These are phyloP conservation scores for Drosophila suboccidentalis DNA, from an alignment of 2,888 invertebrate genomes.

Conservation along the genomic window DNA sequence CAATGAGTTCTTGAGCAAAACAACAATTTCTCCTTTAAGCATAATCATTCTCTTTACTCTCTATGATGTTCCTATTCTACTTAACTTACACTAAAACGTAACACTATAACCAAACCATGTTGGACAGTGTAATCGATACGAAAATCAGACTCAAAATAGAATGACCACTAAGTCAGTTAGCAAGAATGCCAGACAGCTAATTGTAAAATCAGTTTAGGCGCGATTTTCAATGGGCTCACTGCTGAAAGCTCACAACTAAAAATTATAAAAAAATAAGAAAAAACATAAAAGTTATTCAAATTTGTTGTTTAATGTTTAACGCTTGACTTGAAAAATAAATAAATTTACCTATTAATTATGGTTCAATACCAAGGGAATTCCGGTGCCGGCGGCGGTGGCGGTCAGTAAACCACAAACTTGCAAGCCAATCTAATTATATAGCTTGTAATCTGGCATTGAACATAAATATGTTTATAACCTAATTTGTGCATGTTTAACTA, in stretches of 20 bases:
- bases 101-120: conserved; percentile 23
- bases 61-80: not conserved
- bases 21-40: not conserved
- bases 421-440: conserved; percentile 13
- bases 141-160: conserved; percentile 80
- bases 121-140: conserved; percentile 77
- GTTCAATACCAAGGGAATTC: conserved; percentile 70
- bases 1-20: not conserved
- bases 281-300: not conserved
- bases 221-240: conserved; percentile 77
- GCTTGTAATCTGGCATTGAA: conserved; percentile 8
- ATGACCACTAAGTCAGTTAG: conserved; percentile 83
- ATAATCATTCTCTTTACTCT: not conserved
- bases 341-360: conserved; percentile 37
- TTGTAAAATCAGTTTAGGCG: conserved; percentile 82
- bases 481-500: conserved; percentile 19
- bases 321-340: not conserved
- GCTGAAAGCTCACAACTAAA: conserved; percentile 59
- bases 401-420: conserved; percentile 35
- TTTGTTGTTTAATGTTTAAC: conserved; percentile 25
- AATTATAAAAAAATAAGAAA: conserved; percentile 27
- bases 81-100: too few species aligned
- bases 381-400: conserved; percentile 58
- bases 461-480: not conserved
- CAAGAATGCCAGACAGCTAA: conserved; percentile 76